phyloP scores from a whole-genome alignment of 2,888 invertebrate species.

The Orchestes rusci region DNA sequence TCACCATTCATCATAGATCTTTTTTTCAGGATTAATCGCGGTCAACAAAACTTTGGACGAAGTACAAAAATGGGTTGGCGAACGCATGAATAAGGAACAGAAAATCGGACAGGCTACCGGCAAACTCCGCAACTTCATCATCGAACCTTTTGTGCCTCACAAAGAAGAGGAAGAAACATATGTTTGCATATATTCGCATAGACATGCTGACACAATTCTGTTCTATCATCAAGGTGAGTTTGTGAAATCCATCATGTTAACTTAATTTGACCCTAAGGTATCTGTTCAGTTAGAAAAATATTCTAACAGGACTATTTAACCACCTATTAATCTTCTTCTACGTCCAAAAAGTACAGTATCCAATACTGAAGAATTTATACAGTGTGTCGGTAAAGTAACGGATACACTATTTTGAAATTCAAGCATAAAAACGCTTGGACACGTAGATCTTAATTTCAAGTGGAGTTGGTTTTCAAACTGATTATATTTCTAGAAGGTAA shows the following conservation, averaged over 20 bases:
- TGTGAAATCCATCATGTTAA: background rate
- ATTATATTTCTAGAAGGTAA: too few species aligned
- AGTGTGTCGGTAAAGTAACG: too few species aligned
- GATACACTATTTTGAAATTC: too few species aligned
- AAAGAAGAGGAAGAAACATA: conserved; percentile 89
- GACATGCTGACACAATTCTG: conserved; percentile 87
- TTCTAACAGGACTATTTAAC: too few species aligned
- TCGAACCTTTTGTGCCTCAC: conserved; percentile 94
- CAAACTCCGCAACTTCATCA: conserved; percentile 86
- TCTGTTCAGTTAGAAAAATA: too few species aligned
- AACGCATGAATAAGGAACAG: conserved; percentile 78
- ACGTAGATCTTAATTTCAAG: too few species aligned
- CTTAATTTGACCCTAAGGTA: too few species aligned
- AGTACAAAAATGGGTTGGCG: conserved; percentile 79
- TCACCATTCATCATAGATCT: conserved; percentile 3
- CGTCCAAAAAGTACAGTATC: too few species aligned
- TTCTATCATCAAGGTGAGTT: conserved; percentile 80
- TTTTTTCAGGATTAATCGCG: conserved; percentile 66
- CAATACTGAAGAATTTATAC: too few species aligned
- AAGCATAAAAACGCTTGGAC: too few species aligned
- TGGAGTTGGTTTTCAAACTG: too few species aligned
- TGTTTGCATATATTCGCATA: conserved; percentile 93
- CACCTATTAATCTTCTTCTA: too few species aligned
- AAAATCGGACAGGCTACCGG: conserved; percentile 83
- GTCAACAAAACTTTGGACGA: conserved; percentile 78